phyloP scores from a whole-genome alignment of 92 coral and sea anemone species.

The Porites rus region DNA sequence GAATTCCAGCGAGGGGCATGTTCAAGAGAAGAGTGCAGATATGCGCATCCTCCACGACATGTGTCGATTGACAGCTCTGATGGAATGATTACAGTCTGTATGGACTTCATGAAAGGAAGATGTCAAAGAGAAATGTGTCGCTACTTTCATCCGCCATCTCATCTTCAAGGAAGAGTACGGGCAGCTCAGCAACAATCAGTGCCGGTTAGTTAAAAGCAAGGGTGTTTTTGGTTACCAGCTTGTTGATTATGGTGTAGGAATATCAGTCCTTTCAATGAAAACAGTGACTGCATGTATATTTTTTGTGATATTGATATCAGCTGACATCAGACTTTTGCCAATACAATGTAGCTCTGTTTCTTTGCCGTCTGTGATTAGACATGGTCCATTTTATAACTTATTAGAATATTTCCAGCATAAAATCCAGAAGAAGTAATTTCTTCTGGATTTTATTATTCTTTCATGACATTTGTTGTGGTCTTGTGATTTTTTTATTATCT shows the following conservation, averaged over 20 bases:
- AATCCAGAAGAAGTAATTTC: too few species aligned
- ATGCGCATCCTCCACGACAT: constrained; percentile 94
- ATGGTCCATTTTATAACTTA: too few species aligned
- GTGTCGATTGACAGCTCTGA: constrained; percentile 85
- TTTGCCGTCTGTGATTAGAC: too few species aligned
- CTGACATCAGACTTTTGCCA: too few species aligned
- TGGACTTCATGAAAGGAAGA: constrained; percentile 97
- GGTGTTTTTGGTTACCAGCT: neutral
- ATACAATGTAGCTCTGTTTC: too few species aligned
- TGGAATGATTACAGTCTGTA: constrained; percentile 96
- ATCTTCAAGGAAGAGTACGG: constrained; percentile 91
- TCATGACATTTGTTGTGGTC: too few species aligned
- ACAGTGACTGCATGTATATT: too few species aligned
- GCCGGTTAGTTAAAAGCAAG: constrained; percentile 39
- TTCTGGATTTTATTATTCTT: too few species aligned
- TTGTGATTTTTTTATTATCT: too few species aligned
- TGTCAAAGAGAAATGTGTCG: constrained; percentile 96
- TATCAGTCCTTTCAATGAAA: too few species aligned
- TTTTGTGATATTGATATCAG: too few species aligned
- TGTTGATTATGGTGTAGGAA: neutral
- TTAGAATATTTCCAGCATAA: too few species aligned
- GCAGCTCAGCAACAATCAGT: constrained; percentile 82
- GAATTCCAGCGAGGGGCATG: constrained; percentile 94
- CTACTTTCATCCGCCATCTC: constrained; percentile 96
- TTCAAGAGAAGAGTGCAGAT: constrained; percentile 89